Percentiles rank a stretch among this genome's conserved stretches.
phyloP scores from a whole-genome alignment of 2,797 vertebrate species.

The Propithecus perrieri region DNA sequence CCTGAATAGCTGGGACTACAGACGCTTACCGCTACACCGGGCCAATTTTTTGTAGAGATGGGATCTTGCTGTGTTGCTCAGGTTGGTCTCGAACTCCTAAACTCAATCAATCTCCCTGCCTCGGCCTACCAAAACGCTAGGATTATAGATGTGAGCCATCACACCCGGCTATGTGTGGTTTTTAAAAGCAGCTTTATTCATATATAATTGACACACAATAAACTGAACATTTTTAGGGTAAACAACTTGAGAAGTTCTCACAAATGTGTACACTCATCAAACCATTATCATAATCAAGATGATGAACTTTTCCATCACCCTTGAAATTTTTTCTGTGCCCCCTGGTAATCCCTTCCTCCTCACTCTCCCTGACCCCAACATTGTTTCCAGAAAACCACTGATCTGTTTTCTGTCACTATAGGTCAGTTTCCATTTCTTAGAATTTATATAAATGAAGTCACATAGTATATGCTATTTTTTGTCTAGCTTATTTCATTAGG shows the following conservation, averaged over 20 bases:
- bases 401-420: not conserved
- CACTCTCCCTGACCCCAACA: not conserved
- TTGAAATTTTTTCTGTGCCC: not conserved
- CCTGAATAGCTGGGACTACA: no score
- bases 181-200: not conserved
- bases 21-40: accelerated
- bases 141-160: no score
- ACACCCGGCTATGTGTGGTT: not conserved
- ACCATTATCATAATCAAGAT: not conserved
- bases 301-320: not conserved
- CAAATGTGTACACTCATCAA: not conserved
- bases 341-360: not conserved
- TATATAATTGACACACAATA: not conserved
- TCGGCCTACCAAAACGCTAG: no score
- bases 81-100: no score
- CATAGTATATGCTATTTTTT: not conserved
- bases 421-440: not conserved
- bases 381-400: not conserved
- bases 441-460: not conserved
- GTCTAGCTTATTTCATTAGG: not conserved
- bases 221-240: not conserved
- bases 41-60: no score
- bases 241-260: not conserved
- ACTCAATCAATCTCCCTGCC: no score
- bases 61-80: no score